Evolutionary conservation across 2,797 vertebrate species (phyloP), one percentile per base, ranked within the genome.

Genomic region (Leptodactylus fallax): DNA sequence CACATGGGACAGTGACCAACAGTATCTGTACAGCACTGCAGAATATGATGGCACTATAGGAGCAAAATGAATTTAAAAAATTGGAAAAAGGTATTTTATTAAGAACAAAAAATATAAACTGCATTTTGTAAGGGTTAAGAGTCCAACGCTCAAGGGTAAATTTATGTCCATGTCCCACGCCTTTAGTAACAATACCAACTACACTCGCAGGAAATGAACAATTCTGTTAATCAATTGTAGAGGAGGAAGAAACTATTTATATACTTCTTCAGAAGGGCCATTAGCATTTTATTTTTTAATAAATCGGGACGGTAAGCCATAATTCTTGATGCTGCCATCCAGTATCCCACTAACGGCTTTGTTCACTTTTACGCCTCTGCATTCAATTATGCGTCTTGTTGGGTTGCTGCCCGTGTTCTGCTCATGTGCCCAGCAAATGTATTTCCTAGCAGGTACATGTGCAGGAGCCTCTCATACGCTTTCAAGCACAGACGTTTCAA

Each of bases 381-480:
- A 89, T 89, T 87, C 88, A 89, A 89, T 89, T 89, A 89, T 89
- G 88, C 85, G 74, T 89, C 88, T 87, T 89, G 88, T 89, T 89
- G 88, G 85, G 88, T 89, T 89, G 80, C 88, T 89, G 88, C 85
- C 88, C 47, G 81, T 69, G 88, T 87, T 89, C 84, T 89, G 88
- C 88, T 89, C 81, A 47, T 83, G 80, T 89, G 88, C 85, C 85
- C 74, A 61, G 79, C 88, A 89, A 89, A 89, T 89, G 85, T 87
- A 89, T 89, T 89, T 89, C 55, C 85, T 89, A 83, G 88, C 88
- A 89, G 85, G 88, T 89, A 76, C 71, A 58, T 83, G 85, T 89
- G 80, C 80, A 87, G 74, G 23, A 81, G 63, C 58, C 76, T 0
- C 60, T 27, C 79, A 86, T 88, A 91, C 86, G 81, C 87, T 87